Conservation (phyloP, 2,797 vertebrate species). For the Dallia pectoralis region DNA sequence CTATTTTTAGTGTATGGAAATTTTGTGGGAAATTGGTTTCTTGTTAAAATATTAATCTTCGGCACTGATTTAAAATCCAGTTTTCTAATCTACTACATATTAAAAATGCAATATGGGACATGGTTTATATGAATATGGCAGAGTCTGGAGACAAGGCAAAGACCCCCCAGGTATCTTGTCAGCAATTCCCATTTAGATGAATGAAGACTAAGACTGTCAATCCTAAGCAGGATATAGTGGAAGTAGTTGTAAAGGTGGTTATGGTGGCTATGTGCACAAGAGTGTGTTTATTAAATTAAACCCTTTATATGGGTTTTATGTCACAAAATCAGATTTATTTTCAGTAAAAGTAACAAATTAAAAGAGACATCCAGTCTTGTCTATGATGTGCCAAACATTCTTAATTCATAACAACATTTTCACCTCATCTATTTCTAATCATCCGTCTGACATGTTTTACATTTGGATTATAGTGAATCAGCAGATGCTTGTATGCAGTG, state of each 20-base stretch:
- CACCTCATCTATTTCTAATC: slow-evolving; percentile 7
- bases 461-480: not conserved
- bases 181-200: not conserved
- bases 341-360: slow-evolving; percentile 11
- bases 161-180: not conserved
- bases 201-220: not conserved
- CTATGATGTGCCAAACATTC: slow-evolving; percentile 51
- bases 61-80: slow-evolving; percentile 62
- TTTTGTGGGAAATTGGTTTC: slow-evolving; percentile 56
- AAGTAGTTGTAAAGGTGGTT: not conserved
- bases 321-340: not conserved
- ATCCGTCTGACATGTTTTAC: not conserved
- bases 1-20: slow-evolving; percentile 48
- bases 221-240: not conserved
- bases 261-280: not conserved
- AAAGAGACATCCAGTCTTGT: slow-evolving; percentile 43
- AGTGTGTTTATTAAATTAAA: not conserved
- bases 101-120: slow-evolving; percentile 57
- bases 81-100: slow-evolving; percentile 60
- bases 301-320: not conserved
- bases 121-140: slow-evolving; percentile 53
- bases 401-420: slow-evolving; percentile 64
- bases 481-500: not conserved
- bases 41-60: slow-evolving; percentile 60
- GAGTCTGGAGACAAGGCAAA: slow-evolving; percentile 30